These are phyloP conservation scores for Holothuria leucospilota DNA, from an alignment of 53 echinoderm and acorn worm species.

Conservation along the genomic window DNA sequence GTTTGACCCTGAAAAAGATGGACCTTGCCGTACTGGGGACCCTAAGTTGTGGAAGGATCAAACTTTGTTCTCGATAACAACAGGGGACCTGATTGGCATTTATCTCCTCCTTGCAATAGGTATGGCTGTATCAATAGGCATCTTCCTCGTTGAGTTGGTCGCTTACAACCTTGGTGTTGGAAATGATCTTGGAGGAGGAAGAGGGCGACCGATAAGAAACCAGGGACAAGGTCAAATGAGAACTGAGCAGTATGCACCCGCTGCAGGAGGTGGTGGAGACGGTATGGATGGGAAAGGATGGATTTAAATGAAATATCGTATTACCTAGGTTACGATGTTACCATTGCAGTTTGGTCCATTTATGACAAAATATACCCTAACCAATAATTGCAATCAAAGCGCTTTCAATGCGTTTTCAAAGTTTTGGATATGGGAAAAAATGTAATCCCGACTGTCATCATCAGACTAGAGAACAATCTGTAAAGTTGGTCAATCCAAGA, in stretches of 20 bases:
- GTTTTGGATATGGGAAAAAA: too few relatives aligned
- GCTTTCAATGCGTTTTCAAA: too few relatives aligned
- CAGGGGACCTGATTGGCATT: slow-evolving; percentile 82
- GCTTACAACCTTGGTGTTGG: slow-evolving; percentile 78
- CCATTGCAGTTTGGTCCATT: too few relatives aligned
- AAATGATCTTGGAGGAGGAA: slow-evolving; percentile 2
- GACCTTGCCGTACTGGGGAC: slow-evolving; percentile 66
- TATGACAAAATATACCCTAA: too few relatives aligned
- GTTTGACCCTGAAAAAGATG: slow-evolving; percentile 80
- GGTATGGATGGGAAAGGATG: slow-evolving; percentile 81
- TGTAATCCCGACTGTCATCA: too few relatives aligned
- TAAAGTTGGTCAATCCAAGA: too few relatives aligned
- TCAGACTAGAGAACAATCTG: too few relatives aligned
- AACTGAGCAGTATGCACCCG: slow-evolving; percentile 19
- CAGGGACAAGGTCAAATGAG: background rate
- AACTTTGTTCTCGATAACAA: slow-evolving; percentile 86
- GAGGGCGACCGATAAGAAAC: slow-evolving; percentile 5
- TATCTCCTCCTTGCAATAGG: slow-evolving; percentile 87
- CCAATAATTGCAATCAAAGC: too few relatives aligned
- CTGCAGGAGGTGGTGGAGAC: slow-evolving; percentile 26
- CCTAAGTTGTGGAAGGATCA: slow-evolving; percentile 76
- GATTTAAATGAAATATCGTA: slow-evolving; percentile 49
- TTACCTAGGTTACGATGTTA: too few relatives aligned
- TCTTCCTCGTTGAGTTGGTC: slow-evolving; percentile 84
- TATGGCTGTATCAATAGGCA: slow-evolving; percentile 73